A percentile compares a stretch with the other conserved stretches of the same genome.
phyloP scores from a whole-genome alignment of 2,888 invertebrate genomes.

The Trypoxylon attenuatum region DNA sequence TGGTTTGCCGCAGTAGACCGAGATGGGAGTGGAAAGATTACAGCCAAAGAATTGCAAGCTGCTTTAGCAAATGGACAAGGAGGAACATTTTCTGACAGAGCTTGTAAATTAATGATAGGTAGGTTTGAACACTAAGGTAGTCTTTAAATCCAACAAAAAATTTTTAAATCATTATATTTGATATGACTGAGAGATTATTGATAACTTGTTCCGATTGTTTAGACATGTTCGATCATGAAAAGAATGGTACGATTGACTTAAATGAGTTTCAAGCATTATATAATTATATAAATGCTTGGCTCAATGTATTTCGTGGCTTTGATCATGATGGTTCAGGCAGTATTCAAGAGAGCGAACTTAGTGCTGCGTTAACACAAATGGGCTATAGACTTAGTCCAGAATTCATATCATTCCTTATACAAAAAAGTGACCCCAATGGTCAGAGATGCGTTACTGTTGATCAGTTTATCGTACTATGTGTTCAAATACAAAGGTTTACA shows the following conservation, averaged over 20 bases:
- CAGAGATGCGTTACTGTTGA: conserved; percentile 85
- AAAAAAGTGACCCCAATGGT: conserved; percentile 81
- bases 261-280: conserved; percentile 91
- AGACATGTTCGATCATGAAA: conserved; percentile 93
- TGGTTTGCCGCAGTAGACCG: conserved; percentile 91
- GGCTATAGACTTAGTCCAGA: conserved; percentile 89
- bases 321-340: conserved; percentile 90
- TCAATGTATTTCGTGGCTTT: conserved; percentile 87
- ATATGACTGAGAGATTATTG: too few species aligned
- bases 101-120: conserved; percentile 92
- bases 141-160: neutral
- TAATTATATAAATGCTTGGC: conserved; percentile 92
- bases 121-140: conserved; percentile 27
- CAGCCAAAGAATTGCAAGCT: conserved; percentile 83
- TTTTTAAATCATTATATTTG: neutral
- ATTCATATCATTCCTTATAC: conserved; percentile 83
- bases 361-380: conserved; percentile 88
- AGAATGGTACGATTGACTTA: conserved; percentile 88
- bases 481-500: conserved; percentile 90
- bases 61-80: conserved; percentile 92
- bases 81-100: conserved; percentile 86
- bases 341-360: conserved; percentile 87
- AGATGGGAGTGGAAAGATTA: conserved; percentile 89
- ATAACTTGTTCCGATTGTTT: neutral
- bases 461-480: conserved; percentile 91